A percentile compares a stretch with the other conserved stretches of the same genome.
Conservation (phyloP, 2,797 vertebrate species). For the Myiotriccus ornatus region DNA sequence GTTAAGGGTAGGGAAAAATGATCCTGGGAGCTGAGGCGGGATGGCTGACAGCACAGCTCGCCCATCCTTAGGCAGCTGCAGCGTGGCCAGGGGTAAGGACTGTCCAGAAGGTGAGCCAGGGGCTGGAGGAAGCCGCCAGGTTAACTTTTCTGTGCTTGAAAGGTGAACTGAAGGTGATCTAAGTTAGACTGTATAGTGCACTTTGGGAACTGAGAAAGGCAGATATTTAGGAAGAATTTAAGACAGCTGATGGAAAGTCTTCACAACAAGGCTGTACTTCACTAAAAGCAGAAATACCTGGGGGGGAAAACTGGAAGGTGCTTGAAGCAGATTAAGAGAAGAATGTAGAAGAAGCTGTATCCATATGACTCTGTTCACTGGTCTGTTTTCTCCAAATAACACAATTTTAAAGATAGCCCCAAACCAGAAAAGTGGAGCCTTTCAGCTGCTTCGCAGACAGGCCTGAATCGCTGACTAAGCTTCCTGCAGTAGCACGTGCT, state of each 20-base stretch:
- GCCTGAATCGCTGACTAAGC: fast-evolving
- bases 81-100: not conserved
- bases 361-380: not conserved
- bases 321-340: not conserved
- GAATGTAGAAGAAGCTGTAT: not conserved
- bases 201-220: not conserved
- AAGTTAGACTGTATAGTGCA: not conserved
- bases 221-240: not conserved
- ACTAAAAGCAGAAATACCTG: not conserved
- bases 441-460: not conserved
- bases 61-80: not conserved
- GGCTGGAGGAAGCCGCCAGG: not conserved
- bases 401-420: not conserved
- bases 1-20: not conserved
- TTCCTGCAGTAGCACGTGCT: not conserved
- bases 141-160: not conserved
- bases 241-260: not conserved
- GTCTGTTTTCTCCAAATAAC: not conserved
- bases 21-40: not conserved
- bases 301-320: not conserved
- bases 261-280: not conserved
- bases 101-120: not conserved
- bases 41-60: not conserved
- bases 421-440: not conserved
- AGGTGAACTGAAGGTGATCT: not conserved